A percentile compares a stretch with the other conserved stretches of the same genome.
Conservation (phyloP, 2,888 invertebrate species). For the Dyspetes luteomarginatus region DNA sequence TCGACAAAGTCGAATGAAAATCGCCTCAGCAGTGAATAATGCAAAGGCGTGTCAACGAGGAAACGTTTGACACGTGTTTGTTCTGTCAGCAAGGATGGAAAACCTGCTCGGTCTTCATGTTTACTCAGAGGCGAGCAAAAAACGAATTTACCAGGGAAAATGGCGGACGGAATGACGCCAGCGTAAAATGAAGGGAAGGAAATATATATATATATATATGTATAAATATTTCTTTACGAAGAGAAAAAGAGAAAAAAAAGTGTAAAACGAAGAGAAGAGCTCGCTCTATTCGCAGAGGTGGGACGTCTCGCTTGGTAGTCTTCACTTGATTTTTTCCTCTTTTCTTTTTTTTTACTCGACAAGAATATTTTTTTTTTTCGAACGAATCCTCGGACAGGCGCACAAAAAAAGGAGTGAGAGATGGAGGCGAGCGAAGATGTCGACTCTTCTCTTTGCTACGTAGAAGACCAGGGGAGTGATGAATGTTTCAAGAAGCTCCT, state of each 20-base stretch:
- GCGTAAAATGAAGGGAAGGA: neutral
- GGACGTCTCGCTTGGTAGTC: slow-evolving; percentile 30
- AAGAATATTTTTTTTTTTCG: slow-evolving; percentile 31
- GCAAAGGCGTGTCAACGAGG: neutral
- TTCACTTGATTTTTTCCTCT: slow-evolving; percentile 12
- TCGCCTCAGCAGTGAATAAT: too few species aligned
- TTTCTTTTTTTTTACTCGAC: slow-evolving; percentile 28
- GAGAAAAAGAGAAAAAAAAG: neutral
- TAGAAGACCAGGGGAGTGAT: slow-evolving; percentile 67
- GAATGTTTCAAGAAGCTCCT: slow-evolving; percentile 72
- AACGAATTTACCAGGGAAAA: neutral
- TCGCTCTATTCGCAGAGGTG: neutral
- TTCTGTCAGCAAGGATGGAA: neutral
- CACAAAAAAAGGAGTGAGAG: neutral
- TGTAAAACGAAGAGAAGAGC: neutral
- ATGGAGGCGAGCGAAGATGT: slow-evolving; percentile 51
- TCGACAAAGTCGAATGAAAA: too few species aligned
- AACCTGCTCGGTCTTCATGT: neutral
- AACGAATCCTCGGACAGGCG: slow-evolving; percentile 36
- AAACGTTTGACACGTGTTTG: neutral
- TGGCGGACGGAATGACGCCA: neutral
- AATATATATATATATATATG: neutral
- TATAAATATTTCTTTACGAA: too few species aligned
- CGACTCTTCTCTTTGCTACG: slow-evolving; percentile 34
- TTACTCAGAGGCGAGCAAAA: neutral